Base-by-base conservation (phyloP, 1,140 invertebrate species). In the Drosophila navojoa region DNA sequence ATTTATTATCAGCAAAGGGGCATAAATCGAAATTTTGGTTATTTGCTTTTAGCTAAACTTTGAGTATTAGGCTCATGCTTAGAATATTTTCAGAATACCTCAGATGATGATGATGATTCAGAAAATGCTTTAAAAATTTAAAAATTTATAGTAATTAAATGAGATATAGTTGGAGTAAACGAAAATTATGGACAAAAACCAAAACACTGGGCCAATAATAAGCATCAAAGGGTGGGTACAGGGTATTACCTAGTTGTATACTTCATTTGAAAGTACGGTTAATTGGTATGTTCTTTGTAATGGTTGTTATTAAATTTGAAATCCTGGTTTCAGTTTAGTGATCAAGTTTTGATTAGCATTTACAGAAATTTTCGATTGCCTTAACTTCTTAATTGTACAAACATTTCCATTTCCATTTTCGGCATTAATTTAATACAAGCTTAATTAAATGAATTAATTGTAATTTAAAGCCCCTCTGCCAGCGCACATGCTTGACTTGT, bases 391-490 rank as follows among this genome's bases (percentile, higher is more conserved):
- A 80, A 63, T 77, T 60, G 47, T 45, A 66, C 50, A 61, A 62
- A 76, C 66, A 76, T 59, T 68, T 66, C 50, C 76, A 47, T 84
- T 67, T 22, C 19, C 19, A 19, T 50, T n/a, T n/a, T n/a, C n/a
- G n/a, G n/a, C n/a, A 73, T 81, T 77, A 77, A 70, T 71, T 66
- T 68, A 63, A 71, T 82, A 71, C 59, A 79, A 81, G 79, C 84
- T 82, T 87, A 87, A 73, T 73, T 81, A 78, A 81, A 76, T 86
- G 64, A 76, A 76, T 87, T 79, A 59, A 73, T 63, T 76, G 38
- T 52, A 77, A 74, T 78, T 71, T 67, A 68, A 68, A 69, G 62
- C 69, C 68, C 60, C 50, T 71, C 42, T 67, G 53, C 57, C 53
- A 63, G 66, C 61, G 69, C 72, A 35, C 35, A 35, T 40, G 61